Conservation (phyloP, 1,140 invertebrate genomes). For the Calosoma granatense region DNA sequence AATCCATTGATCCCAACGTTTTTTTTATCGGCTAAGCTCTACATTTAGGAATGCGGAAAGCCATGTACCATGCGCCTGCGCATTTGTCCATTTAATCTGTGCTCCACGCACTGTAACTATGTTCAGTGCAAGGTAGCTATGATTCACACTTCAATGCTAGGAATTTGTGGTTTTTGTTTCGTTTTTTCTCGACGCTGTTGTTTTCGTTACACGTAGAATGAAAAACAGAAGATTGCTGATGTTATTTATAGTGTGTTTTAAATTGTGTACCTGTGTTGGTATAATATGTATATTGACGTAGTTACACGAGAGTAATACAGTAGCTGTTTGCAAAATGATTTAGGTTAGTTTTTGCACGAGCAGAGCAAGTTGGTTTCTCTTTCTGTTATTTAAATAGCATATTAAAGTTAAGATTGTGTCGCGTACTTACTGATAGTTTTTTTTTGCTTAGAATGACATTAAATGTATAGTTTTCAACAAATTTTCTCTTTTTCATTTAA, state of each 20-base stretch:
- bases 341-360: not conserved
- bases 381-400: no score
- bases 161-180: slow-evolving; percentile 2
- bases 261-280: not conserved
- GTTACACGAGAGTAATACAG: not conserved
- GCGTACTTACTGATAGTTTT: no score
- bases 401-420: no score
- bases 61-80: not conserved
- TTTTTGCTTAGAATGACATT: no score
- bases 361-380: not conserved
- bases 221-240: not conserved
- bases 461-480: no score
- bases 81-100: not conserved
- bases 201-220: not conserved
- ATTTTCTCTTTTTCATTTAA: no score
- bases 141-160: not conserved
- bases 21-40: slow-evolving; percentile 1
- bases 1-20: not conserved
- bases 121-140: not conserved
- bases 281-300: no score
- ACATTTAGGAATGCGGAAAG: slow-evolving; percentile 8
- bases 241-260: not conserved
- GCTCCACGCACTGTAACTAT: not conserved
- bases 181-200: not conserved
- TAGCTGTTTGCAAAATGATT: not conserved